Evolutionary conservation across 2,113 vertebrate genomes (phyloP), one percentile per base, ranked within the genome.

Genomic region (Larimichthys polyactis): DNA sequence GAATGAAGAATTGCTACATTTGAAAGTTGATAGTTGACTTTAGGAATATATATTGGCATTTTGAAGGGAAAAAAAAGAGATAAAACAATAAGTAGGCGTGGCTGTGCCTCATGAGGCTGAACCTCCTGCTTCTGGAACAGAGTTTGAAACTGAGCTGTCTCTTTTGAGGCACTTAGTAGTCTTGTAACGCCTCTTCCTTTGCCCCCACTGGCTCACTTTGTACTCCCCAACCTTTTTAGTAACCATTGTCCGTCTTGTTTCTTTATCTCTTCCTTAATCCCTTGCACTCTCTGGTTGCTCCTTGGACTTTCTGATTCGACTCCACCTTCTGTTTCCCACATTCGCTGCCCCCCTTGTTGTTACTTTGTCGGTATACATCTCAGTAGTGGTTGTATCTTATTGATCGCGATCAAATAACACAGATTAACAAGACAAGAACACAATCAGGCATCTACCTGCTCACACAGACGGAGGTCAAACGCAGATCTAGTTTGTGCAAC

Each of bases 121-220:
- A 19, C 40, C 22, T 54, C 12, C 16, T 63, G 36, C 12, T 24
- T 24, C 46, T 63, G 46, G 32, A 54, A 49, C 16, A 69, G 1
- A 59, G 14, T 44, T n/a, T 55, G 27, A 63, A 55, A 59, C n/a
- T 6, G 17, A 49, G n/a, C 24, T 68, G 24, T 48, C 40, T 48
- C 40, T 74, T 74, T 71, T 29, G 0, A 81, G 66, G 36, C 55
- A 73, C 52, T 75, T 74, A 24, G 52, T 27, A 82, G 79, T 79
- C 67, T 67, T 11, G 15, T 43, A 57, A 46, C 54, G 65, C 40
- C 78, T 32, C 54, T 58, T 71, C 68, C 7, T 58, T 24, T 57
- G 63, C 69, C 54, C 69, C 51, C 43, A 11, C 29, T 19, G 40
- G 9, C 29, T 73, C 32, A 32, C 59, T 64, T 22, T 49, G 54